Evolutionary conservation across 2,888 invertebrate genomes (phyloP).

Genomic region (Poecilobothrus nobilitatus): DNA sequence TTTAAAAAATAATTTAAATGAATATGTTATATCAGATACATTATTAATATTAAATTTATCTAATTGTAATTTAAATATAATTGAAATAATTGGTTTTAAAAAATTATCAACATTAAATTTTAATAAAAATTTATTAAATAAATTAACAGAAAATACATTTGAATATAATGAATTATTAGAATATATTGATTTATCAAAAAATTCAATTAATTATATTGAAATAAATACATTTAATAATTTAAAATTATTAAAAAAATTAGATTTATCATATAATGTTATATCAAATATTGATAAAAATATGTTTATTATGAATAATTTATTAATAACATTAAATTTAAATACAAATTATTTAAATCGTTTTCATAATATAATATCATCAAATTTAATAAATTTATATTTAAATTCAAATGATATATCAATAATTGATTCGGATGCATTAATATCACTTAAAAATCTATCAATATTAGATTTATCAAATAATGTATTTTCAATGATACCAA

Average conservation of each 20-base stretch:
- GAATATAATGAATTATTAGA: slow-evolving; percentile 52
- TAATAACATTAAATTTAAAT: slow-evolving; percentile 55
- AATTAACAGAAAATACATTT: slow-evolving; percentile 51
- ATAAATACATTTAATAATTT: slow-evolving; percentile 54
- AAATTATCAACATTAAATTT: slow-evolving; percentile 51
- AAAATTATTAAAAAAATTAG: slow-evolving; percentile 50
- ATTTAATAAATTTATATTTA: slow-evolving; percentile 52
- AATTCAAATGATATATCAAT: slow-evolving; percentile 58
- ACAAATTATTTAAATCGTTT: slow-evolving; percentile 55
- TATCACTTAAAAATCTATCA: slow-evolving; percentile 51
- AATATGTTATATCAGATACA: slow-evolving; percentile 47
- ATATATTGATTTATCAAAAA: slow-evolving; percentile 56
- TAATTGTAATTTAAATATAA: slow-evolving; percentile 52
- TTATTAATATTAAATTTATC: slow-evolving; percentile 53
- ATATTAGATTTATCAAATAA: slow-evolving; percentile 60
- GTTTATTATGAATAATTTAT: slow-evolving; percentile 52
- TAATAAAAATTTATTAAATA: slow-evolving; percentile 56
- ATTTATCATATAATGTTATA: slow-evolving; percentile 63
- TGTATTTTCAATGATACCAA: slow-evolving; percentile 54
- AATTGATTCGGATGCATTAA: slow-evolving; percentile 50
- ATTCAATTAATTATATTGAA: slow-evolving; percentile 54
- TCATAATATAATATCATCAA: slow-evolving; percentile 51
- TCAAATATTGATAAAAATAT: slow-evolving; percentile 51
- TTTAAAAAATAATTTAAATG: slow-evolving; percentile 34
- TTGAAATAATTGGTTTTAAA: slow-evolving; percentile 55